Evolutionary conservation across 2,113 vertebrate genomes (phyloP).

Genomic region (Pygoscelis adeliae): DNA sequence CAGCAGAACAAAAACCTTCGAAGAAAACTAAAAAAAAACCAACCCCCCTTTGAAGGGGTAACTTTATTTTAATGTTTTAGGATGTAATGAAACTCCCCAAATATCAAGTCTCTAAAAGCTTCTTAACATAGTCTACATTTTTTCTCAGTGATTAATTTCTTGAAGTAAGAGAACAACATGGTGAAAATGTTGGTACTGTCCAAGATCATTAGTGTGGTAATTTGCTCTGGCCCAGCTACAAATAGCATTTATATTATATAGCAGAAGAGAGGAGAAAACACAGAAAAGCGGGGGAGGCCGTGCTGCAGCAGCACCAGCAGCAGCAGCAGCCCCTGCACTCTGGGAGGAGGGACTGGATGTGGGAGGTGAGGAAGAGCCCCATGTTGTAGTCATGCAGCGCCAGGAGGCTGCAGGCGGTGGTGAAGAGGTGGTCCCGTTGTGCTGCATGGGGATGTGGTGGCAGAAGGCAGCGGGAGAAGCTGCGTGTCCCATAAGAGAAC

Average conservation of each 20-base stretch:
- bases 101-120: background rate
- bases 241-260: background rate
- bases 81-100: background rate
- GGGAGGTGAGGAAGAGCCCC: background rate
- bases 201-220: background rate
- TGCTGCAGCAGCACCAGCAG: background rate
- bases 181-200: background rate
- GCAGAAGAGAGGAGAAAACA: background rate
- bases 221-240: background rate
- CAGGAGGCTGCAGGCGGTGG: rapidly evolving
- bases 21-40: background rate
- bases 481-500: background rate
- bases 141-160: background rate
- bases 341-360: background rate
- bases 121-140: background rate
- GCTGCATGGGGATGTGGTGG: background rate
- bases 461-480: background rate
- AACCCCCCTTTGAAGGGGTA: background rate
- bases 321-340: background rate
- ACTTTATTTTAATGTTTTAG: background rate
- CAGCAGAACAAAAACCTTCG: background rate
- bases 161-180: background rate
- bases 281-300: background rate
- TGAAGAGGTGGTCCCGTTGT: background rate
- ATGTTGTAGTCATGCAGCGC: rapidly evolving